phyloP scores from a whole-genome alignment of 2,888 invertebrate genomes.

The Mythimna loreyi region DNA sequence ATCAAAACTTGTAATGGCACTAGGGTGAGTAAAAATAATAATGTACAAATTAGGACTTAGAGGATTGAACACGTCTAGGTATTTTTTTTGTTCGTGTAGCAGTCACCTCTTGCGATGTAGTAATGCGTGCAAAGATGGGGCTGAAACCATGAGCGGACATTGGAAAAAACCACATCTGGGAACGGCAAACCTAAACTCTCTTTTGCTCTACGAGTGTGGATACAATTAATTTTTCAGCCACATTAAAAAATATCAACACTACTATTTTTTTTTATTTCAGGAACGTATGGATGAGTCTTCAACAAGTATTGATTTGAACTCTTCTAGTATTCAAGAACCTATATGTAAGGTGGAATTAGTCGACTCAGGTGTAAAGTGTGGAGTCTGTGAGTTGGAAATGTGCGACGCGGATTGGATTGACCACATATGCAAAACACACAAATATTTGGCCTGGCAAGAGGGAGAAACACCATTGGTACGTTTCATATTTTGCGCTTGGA shows the following conservation, averaged over 20 bases:
- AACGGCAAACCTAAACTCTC: too few relatives aligned
- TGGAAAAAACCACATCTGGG: too few relatives aligned
- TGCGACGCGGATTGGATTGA: slow-evolving; percentile 63
- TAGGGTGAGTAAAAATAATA: slow-evolving; percentile 44
- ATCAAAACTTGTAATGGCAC: slow-evolving; percentile 53
- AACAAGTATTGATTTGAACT: slow-evolving; percentile 20
- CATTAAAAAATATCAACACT: neutral
- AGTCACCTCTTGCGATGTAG: too few relatives aligned
- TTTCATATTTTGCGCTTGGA: too few relatives aligned
- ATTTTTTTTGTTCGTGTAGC: too few relatives aligned
- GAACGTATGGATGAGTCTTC: slow-evolving; percentile 30
- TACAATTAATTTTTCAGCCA: neutral
- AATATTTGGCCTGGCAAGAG: slow-evolving; percentile 73
- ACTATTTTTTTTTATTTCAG: slow-evolving; percentile 15
- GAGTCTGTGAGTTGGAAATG: slow-evolving; percentile 50
- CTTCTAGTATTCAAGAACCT: slow-evolving; percentile 5
- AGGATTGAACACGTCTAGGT: neutral
- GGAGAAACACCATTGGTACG: slow-evolving; percentile 67
- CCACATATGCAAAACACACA: slow-evolving; percentile 70
- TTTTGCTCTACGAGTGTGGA: neutral
- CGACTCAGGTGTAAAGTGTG: slow-evolving; percentile 44
- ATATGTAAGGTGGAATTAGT: neutral
- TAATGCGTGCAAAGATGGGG: too few relatives aligned
- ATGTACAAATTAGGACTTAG: neutral
- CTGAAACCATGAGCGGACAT: too few relatives aligned